Evolutionary conservation across 2,113 vertebrate species (phyloP).

Genomic region (Rana temporaria): DNA sequence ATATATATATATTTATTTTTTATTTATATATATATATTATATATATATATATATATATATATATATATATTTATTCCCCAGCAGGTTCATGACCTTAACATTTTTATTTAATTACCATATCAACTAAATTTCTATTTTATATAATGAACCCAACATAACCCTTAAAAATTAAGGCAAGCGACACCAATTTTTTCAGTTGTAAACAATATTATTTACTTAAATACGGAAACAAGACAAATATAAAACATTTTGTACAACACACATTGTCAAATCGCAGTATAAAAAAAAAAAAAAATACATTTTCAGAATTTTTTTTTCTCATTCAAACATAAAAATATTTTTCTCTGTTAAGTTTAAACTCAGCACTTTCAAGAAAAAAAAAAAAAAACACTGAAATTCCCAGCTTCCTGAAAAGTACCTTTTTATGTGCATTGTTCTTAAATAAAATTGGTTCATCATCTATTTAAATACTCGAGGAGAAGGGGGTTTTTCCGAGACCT

Average conservation of each 20-base stretch:
- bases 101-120: too few relatives aligned
- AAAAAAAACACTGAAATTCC: neutral
- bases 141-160: too few relatives aligned
- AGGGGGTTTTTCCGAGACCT: conserved; percentile 8
- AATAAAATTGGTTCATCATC: conserved; percentile 37
- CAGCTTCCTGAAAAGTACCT: conserved; percentile 43
- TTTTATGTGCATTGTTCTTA: conserved; percentile 13
- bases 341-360: neutral
- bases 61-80: too few relatives aligned
- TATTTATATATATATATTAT: too few relatives aligned
- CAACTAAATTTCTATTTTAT: too few relatives aligned
- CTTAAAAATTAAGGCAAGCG: too few relatives aligned
- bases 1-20: too few relatives aligned
- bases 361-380: conserved; percentile 12
- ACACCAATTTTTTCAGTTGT: neutral
- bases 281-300: conserved; percentile 20
- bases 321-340: conserved; percentile 31
- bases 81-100: too few relatives aligned
- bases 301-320: neutral
- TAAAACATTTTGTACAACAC: conserved; percentile 18
- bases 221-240: conserved; percentile 52
- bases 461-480: conserved; percentile 13
- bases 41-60: too few relatives aligned
- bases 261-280: conserved; percentile 20
- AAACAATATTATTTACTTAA: conserved; percentile 57